phyloP scores from a whole-genome alignment of 2,797 vertebrate species.

The Thalassophryne amazonica region DNA sequence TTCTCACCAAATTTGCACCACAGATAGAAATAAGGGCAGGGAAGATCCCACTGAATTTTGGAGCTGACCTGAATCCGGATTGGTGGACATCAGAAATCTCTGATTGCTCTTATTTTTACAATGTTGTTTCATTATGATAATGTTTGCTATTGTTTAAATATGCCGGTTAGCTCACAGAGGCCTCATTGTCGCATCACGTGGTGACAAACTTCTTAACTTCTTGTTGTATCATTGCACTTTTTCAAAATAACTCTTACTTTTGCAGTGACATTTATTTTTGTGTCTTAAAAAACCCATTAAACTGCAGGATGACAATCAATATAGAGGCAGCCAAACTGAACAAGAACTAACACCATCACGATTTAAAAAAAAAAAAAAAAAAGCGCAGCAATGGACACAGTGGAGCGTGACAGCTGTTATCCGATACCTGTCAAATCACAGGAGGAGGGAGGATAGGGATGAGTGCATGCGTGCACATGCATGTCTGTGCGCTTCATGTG shows the following conservation, averaged over 20 bases:
- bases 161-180: too few relatives aligned
- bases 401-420: slow-evolving; percentile 55
- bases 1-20: too few relatives aligned
- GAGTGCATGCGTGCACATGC: slow-evolving; percentile 20
- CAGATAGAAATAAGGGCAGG: too few relatives aligned
- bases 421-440: slow-evolving; percentile 66
- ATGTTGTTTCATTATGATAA: too few relatives aligned
- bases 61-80: too few relatives aligned
- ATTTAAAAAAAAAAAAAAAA: slow-evolving; percentile 15
- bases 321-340: slow-evolving; percentile 19
- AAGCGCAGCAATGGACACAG: slow-evolving; percentile 22
- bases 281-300: slow-evolving; percentile 38
- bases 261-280: slow-evolving; percentile 14
- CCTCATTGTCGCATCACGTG: too few relatives aligned
- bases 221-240: slow-evolving; percentile 1
- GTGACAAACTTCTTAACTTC: too few relatives aligned
- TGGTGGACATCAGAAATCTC: too few relatives aligned
- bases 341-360: slow-evolving; percentile 43
- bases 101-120: too few relatives aligned
- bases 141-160: too few relatives aligned
- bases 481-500: neutral
- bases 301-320: slow-evolving; percentile 50
- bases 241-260: slow-evolving; percentile 5
- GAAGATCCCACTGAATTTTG: too few relatives aligned
- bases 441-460: slow-evolving; percentile 52